Evolutionary conservation across 2,888 invertebrate species (phyloP), one percentile per base, ranked within the genome.

Genomic region (Spilarctia lutea): DNA sequence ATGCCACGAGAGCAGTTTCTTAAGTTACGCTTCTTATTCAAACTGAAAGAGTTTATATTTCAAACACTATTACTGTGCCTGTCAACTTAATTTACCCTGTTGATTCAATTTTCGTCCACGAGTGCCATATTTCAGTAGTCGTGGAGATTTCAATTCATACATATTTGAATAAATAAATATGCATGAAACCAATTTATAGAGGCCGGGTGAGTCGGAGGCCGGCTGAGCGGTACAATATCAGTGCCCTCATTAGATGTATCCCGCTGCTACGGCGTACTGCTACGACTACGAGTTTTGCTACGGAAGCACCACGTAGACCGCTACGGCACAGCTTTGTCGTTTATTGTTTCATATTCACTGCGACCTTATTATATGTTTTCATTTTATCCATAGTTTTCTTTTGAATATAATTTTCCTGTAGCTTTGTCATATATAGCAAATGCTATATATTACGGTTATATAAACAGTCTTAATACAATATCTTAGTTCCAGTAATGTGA

Each of bases 111-210:
- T 93, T 91, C 92, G 89, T 90, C 90, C 90, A 88, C 83, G 79
- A 86, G 89, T 90, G 90, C 91, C 93, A 93, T 94, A 92, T 94
- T 95, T 94, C 93, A 94, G 94, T 93, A 92, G 94, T 93, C 91
- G 90, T 88, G 87, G 93, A 94, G 94, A 94, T 95, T 94, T 95
- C 95, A 95, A 95, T 94, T 94, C 94, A 94, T 95, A 94, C 93
- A 93, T 93, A 95, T 96, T 96, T 95, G 96, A 96, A 96, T 95
- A 96, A 95, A 95, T 95, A 95, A 95, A 96, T 96, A 96, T 95
- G 95, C 95, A 96, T 96, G 95, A 92, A 94, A 94, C 92, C 95
- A 96, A 95, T 95, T 95, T 95, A 94, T 95, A 94, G 93, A 93
- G 94, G 92, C 91, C 89, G 91, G 87, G 79, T 78, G 81, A 87